Evolutionary conservation across 2,113 vertebrate genomes (phyloP).

Genomic region (Thalassarche chlororhynchos): DNA sequence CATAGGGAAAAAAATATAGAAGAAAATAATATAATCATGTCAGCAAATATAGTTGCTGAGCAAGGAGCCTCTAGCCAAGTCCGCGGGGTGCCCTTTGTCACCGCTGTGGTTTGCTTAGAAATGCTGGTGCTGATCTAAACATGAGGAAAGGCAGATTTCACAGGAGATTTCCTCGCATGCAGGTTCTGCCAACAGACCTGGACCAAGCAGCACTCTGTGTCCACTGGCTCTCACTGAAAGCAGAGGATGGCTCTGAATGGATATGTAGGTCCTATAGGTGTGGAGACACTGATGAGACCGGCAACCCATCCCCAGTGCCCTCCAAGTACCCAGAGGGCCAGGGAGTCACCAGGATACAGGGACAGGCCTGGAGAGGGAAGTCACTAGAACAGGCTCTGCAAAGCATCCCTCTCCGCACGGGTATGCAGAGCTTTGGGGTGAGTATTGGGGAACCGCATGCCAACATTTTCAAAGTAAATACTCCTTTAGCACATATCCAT

Average conservation of each 20-base stretch:
- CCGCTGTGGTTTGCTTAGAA: background rate
- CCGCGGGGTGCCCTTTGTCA: background rate
- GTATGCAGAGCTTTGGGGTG: fast-evolving
- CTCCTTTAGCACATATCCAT: background rate
- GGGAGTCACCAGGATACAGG: background rate
- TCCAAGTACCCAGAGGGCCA: background rate
- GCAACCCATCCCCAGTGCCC: background rate
- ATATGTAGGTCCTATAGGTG: background rate
- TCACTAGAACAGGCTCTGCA: background rate
- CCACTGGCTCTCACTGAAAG: background rate
- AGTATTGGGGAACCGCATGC: fast-evolving
- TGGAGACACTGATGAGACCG: background rate
- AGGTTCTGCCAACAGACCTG: background rate
- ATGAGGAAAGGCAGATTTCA: background rate
- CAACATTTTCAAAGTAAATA: background rate
- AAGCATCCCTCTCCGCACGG: fast-evolving
- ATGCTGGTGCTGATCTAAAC: background rate
- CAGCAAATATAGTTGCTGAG: background rate
- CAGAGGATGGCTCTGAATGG: background rate
- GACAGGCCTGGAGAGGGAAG: background rate
- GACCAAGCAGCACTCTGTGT: background rate
- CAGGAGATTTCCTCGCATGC: fast-evolving
- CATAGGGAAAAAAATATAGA: background rate
- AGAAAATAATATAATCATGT: background rate
- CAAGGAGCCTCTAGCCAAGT: background rate